A percentile compares a stretch with the other conserved stretches of the same genome.
These are phyloP conservation scores for Ciconia boyciana DNA, from an alignment of 2,113 vertebrate species.

Conservation along the genomic window DNA sequence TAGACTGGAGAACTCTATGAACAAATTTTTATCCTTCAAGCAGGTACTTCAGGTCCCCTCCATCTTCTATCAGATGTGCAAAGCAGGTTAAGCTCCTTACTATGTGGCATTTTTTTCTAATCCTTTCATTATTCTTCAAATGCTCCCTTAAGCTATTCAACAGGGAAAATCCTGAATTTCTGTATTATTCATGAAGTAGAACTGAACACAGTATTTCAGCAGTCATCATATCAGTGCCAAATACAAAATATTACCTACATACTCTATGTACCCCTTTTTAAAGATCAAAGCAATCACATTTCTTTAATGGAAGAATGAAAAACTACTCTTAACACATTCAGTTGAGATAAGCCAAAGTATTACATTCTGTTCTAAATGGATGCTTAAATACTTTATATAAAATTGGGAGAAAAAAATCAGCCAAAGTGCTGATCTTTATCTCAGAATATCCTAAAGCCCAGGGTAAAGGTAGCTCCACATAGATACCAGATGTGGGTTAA, in stretches of 20 bases:
- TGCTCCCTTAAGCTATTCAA: background rate
- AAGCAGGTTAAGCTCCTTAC: background rate
- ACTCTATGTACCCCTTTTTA: background rate
- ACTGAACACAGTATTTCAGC: background rate
- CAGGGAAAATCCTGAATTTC: background rate
- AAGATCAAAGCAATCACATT: conserved; percentile 41
- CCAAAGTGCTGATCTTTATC: background rate
- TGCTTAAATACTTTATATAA: background rate
- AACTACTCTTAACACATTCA: background rate
- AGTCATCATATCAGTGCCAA: conserved; percentile 1
- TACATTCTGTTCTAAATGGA: background rate
- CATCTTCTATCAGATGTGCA: background rate
- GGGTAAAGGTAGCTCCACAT: background rate
- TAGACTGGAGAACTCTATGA: background rate
- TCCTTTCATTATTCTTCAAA: background rate
- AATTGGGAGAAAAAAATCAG: background rate
- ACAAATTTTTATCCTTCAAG: background rate
- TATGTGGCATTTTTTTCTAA: conserved; percentile 1
- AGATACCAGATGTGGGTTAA: background rate
- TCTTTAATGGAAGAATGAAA: conserved; percentile 18
- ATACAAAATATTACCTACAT: conserved; percentile 31
- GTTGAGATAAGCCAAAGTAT: background rate
- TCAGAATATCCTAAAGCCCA: background rate
- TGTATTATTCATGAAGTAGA: conserved; percentile 37
- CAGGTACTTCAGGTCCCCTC: background rate